These are phyloP conservation scores for Melinopterus prodromus DNA, from an alignment of 2,888 invertebrate species.

Conservation along the genomic window DNA sequence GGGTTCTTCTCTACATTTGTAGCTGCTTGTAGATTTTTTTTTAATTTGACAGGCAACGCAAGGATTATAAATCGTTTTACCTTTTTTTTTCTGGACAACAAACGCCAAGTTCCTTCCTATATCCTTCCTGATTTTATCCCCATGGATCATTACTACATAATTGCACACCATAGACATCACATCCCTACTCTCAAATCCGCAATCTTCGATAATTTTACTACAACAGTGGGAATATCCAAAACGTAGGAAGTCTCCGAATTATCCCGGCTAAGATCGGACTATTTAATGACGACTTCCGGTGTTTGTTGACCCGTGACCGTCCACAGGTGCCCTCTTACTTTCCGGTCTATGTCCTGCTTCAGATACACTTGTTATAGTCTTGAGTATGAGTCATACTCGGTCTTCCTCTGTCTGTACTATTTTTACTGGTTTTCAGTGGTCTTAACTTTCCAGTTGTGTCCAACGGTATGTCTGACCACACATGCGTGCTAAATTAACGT, in stretches of 20 bases:
- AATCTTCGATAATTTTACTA: background rate
- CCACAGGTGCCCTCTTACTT: background rate
- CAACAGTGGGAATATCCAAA: slow-evolving; percentile 7
- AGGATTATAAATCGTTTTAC: no score
- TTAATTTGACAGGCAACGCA: no score
- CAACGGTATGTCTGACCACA: background rate
- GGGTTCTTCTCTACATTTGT: no score
- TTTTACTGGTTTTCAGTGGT: background rate
- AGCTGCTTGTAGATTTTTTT: no score
- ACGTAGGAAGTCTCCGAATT: background rate
- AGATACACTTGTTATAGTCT: background rate
- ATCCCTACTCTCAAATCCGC: background rate
- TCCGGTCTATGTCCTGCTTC: background rate
- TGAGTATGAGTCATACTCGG: background rate
- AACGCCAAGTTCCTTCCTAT: no score
- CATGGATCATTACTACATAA: no score
- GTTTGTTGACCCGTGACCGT: background rate
- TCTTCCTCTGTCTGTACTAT: background rate
- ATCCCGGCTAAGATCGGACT: background rate
- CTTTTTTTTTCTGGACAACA: no score
- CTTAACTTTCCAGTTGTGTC: background rate
- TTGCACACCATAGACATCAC: no score
- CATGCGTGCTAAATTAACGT: background rate
- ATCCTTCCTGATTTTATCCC: no score
- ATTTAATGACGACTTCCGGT: background rate